These are phyloP conservation scores for Caranx ignobilis DNA, from an alignment of 2,113 vertebrate species.

Conservation along the genomic window DNA sequence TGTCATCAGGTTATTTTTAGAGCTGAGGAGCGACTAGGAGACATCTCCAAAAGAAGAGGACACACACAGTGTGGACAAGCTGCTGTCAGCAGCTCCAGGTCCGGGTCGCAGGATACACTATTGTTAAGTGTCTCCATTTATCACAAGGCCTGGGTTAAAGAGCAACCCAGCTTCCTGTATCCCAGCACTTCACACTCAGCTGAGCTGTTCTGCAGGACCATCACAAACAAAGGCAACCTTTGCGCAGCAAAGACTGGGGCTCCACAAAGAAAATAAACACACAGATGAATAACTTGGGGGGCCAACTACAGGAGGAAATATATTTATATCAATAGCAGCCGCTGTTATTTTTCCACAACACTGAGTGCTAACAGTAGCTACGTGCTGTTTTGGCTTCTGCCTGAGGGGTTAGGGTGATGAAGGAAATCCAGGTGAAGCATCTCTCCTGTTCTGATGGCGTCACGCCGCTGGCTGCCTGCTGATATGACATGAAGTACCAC, in stretches of 20 bases:
- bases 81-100: conserved; percentile 86
- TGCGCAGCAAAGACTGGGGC: conserved; percentile 74
- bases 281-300: conserved; percentile 76
- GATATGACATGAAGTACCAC: conserved; percentile 54
- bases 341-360: conserved; percentile 81
- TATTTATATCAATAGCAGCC: conserved; percentile 82
- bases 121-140: conserved; percentile 98
- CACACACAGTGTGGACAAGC: conserved; percentile 78
- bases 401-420: conserved; percentile 69
- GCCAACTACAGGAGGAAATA: conserved; percentile 79
- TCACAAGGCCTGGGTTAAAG: conserved; percentile 89
- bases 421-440: conserved; percentile 83
- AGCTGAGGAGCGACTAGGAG: conserved; percentile 14
- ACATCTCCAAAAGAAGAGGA: conserved; percentile 60
- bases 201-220: conserved; percentile 83
- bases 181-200: conserved; percentile 85
- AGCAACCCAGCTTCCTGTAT: conserved; percentile 87
- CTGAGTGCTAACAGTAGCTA: conserved; percentile 69
- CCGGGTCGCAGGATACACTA: conserved; percentile 90
- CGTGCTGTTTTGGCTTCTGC: conserved; percentile 76
- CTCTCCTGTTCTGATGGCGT: conserved; percentile 65
- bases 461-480: conserved; percentile 65
- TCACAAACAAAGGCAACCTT: conserved; percentile 85
- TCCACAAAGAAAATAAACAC: conserved; percentile 77
- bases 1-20: conserved; percentile 44